A percentile compares a stretch with the other conserved stretches of the same genome.
Conservation (phyloP, 2,888 invertebrate genomes). For the Anarsia innoxiella region DNA sequence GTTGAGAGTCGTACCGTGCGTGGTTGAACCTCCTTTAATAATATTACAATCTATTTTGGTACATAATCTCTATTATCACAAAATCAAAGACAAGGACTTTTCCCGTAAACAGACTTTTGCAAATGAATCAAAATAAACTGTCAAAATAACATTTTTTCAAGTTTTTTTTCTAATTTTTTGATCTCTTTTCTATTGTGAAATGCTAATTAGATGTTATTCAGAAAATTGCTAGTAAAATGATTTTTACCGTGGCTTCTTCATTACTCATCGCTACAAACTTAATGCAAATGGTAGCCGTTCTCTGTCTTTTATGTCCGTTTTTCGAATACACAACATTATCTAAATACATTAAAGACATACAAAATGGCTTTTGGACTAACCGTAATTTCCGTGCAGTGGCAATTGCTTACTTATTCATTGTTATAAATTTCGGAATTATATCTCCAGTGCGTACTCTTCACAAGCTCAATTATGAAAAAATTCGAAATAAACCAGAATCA, state of each 20-base stretch:
- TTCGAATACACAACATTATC: slow-evolving; percentile 34
- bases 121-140: too few species aligned
- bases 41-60: too few species aligned
- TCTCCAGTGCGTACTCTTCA: slow-evolving; percentile 24
- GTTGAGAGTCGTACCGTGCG: too few species aligned
- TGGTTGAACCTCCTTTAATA: too few species aligned
- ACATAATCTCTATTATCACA: too few species aligned
- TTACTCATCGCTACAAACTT: slow-evolving; percentile 31
- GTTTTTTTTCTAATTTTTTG: too few species aligned
- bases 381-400: slow-evolving; percentile 8
- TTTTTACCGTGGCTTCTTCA: slow-evolving; percentile 24
- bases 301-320: slow-evolving; percentile 36
- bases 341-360: slow-evolving; percentile 27
- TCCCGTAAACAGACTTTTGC: too few species aligned
- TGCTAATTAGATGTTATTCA: too few species aligned
- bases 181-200: too few species aligned
- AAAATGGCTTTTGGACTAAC: slow-evolving; percentile 16
- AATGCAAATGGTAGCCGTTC: slow-evolving; percentile 42
- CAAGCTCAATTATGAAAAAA: slow-evolving; percentile 30
- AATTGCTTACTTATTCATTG: slow-evolving; percentile 24
- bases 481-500: slow-evolving; percentile 26
- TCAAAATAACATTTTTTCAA: too few species aligned
- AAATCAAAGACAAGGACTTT: too few species aligned
- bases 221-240: background rate
- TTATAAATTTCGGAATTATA: slow-evolving; percentile 36